Evolutionary conservation across 2,797 vertebrate species (phyloP), one percentile per base, ranked within the genome.

Genomic region (Chaetodon trifasciatus): DNA sequence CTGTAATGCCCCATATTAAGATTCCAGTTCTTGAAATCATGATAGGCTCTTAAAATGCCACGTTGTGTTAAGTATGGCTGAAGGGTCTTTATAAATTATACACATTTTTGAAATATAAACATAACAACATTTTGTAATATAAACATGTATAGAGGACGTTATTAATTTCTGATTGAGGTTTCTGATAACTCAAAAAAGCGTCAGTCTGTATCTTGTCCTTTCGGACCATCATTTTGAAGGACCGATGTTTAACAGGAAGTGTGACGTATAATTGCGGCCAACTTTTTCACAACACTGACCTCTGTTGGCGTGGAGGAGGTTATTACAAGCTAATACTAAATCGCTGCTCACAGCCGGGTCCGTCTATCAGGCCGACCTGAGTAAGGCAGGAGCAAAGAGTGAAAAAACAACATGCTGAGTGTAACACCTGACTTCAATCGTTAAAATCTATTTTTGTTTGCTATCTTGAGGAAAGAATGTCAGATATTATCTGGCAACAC

Each of bases 241-340:
- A 12, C 7, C 6, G 8, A 5, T 4, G 1, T 46, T 49, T 32
- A 40, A 15, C 16, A 6, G 60, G 63, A 81, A 40, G 28, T 71
- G 0, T 23, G 3, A 65, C 15, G 0, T 12, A 23, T 47, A 42
- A 28, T 57, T 10, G 10, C 15, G 3, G 13, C 8, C 23, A 62
- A 46, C 24, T 72, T 9, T 61, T 16, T 58, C 2, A 7, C 37
- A 55, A 57, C 58, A 63, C 74, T 68, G 87, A 77, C 74, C 79
- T n/a, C 88, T 89, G 35, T 3, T 39, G 89, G 71, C 9, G 13
- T 17, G 90, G 89, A 88, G 73, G 37, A n/a, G 1, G 42, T 46
- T 12, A 60, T 7, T 13, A n/a, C 3, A 13, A 15, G n/a, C 13
- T 15, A 6, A 1, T 5, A 19, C 42, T 32, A 4, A 32, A 32